Evolutionary conservation across 2,113 vertebrate genomes (phyloP).

Genomic region (Siphamia tubifer): DNA sequence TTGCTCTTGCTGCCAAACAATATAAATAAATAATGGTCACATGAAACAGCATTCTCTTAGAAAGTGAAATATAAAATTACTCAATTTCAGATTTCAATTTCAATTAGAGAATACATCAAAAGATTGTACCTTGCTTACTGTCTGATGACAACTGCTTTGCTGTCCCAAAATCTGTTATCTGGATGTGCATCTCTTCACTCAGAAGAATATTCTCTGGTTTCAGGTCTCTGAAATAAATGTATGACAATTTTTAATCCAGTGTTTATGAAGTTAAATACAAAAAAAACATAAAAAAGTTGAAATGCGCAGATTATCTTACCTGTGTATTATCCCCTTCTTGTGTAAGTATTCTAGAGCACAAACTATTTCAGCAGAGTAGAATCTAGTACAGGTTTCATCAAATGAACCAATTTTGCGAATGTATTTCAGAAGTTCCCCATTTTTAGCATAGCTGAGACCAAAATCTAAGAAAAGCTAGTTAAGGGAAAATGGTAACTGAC

Average conservation of each 20-base stretch:
- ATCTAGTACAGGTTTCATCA: conserved; percentile 97
- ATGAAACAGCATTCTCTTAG: neutral
- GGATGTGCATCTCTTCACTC: conserved; percentile 99
- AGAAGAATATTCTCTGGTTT: conserved; percentile 99
- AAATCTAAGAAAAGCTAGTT: conserved; percentile 86
- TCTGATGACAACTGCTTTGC: conserved; percentile 96
- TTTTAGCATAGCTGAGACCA: conserved; percentile 99
- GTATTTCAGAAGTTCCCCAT: conserved; percentile 97
- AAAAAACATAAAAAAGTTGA: neutral
- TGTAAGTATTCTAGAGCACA: conserved; percentile 96
- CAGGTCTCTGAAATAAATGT: conserved; percentile 87
- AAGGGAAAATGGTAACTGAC: conserved; percentile 47
- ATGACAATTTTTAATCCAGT: neutral
- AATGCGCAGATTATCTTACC: conserved; percentile 75
- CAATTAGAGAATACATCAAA: neutral
- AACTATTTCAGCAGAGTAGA: conserved; percentile 98
- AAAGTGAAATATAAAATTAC: neutral
- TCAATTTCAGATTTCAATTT: neutral
- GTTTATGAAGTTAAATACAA: neutral
- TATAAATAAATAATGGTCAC: neutral
- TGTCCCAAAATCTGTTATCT: conserved; percentile 99
- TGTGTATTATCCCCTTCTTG: conserved; percentile 97
- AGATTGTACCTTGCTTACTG: conserved; percentile 88
- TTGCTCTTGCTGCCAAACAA: conserved; percentile 88
- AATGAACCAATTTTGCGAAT: conserved; percentile 99